phyloP scores from a whole-genome alignment of 2,113 vertebrate species.

The Chauna torquata region DNA sequence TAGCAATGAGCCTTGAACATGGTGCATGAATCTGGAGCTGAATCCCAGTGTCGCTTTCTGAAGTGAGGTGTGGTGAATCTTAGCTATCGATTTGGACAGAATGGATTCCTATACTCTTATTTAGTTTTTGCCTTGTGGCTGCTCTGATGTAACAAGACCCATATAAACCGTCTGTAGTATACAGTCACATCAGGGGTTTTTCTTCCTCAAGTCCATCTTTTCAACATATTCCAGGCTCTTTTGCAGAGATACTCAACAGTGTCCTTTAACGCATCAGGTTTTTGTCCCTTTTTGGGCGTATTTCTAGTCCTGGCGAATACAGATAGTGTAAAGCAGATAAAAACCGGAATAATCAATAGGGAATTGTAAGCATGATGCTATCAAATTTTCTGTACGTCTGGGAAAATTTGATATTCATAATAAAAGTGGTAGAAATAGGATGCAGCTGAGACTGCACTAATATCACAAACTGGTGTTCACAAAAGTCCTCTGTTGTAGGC shows the following conservation, averaged over 20 bases:
- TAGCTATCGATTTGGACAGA: not conserved
- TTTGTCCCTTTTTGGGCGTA: not conserved
- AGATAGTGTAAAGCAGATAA: not conserved
- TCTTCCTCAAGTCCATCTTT: accelerated
- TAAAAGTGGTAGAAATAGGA: not conserved
- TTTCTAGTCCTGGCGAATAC: not conserved
- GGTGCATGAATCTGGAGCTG: not conserved
- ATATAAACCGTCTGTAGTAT: not conserved
- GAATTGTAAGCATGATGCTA: not conserved
- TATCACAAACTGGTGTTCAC: not conserved
- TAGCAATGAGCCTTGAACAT: not conserved
- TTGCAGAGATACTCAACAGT: not conserved
- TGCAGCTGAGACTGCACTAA: not conserved
- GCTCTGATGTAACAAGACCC: not conserved
- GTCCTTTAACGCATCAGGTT: not conserved
- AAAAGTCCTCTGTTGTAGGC: not conserved
- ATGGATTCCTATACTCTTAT: not conserved
- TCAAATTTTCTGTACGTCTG: not conserved
- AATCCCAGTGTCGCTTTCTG: not conserved
- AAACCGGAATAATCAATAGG: not conserved
- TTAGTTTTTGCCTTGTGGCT: not conserved
- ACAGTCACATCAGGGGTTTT: not conserved
- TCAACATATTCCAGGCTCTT: not conserved
- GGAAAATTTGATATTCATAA: not conserved
- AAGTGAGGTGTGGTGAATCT: not conserved